These are phyloP conservation scores for Apamea crenata DNA, from an alignment of 2,888 invertebrate genomes.

Conservation along the genomic window DNA sequence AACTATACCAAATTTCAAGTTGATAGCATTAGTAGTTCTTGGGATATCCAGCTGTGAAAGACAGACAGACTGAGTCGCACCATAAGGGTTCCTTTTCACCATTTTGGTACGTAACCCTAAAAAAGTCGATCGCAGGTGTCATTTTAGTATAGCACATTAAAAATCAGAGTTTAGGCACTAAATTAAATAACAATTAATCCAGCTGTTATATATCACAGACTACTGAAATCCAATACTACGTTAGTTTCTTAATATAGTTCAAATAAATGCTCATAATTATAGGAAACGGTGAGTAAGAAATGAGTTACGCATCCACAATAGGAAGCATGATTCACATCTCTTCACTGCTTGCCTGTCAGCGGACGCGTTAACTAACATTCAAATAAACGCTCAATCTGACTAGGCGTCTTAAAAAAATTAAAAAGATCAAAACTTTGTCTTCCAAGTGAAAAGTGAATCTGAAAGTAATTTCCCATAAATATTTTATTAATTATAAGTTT, in stretches of 20 bases:
- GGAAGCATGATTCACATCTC: conserved; percentile 76
- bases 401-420: neutral
- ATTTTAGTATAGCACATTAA: no score
- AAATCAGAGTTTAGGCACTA: neutral
- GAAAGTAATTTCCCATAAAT: conserved; percentile 27
- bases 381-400: neutral
- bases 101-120: no score
- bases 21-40: no score
- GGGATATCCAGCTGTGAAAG: no score
- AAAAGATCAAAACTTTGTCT: neutral
- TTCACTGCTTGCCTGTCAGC: conserved; percentile 56
- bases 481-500: neutral
- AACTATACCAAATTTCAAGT: no score
- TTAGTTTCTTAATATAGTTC: conserved; percentile 45
- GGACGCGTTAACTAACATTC: conserved; percentile 38
- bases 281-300: conserved; percentile 77
- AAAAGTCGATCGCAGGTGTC: no score
- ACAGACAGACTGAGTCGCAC: no score
- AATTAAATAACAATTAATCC: neutral
- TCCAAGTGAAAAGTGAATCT: conserved; percentile 4
- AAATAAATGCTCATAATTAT: conserved; percentile 69
- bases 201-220: neutral
- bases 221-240: conserved; percentile 28
- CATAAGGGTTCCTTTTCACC: no score
- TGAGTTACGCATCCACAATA: conserved; percentile 73